phyloP scores from a whole-genome alignment of 92 coral and sea anemone genomes.

The Siderastrea siderea region DNA sequence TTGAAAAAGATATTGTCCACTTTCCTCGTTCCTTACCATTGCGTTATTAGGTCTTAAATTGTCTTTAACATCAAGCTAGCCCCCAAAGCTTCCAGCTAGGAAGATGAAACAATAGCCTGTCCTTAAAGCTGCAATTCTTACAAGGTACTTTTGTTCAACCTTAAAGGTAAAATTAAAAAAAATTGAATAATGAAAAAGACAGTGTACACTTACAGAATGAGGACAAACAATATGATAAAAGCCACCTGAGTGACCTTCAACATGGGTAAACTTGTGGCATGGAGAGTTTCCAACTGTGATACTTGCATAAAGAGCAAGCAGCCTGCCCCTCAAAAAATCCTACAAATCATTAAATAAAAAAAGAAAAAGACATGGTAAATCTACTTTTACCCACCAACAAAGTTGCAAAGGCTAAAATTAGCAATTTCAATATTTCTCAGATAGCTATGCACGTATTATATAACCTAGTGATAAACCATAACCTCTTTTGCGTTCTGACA shows the following conservation, averaged over 20 bases:
- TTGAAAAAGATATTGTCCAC: not conserved
- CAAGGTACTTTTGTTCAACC: not conserved
- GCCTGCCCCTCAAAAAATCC: conserved; percentile 4
- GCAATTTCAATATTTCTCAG: not conserved
- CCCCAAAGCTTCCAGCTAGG: not conserved
- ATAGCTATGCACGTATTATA: not conserved
- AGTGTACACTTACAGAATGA: conserved; percentile 4
- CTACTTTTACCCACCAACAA: not conserved
- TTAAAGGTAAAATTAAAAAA: not conserved
- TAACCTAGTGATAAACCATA: too few species aligned
- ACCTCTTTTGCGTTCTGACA: too few species aligned
- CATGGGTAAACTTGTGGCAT: conserved; percentile 9
- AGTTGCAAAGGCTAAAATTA: not conserved
- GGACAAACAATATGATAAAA: conserved; percentile 1
- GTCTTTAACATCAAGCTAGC: not conserved
- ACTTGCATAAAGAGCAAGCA: conserved; percentile 19
- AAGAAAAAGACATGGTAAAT: not conserved
- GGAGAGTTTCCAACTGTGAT: not conserved
- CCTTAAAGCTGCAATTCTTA: not conserved
- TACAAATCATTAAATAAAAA: not conserved
- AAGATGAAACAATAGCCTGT: not conserved
- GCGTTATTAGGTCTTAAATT: not conserved
- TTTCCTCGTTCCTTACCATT: not conserved
- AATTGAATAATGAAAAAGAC: not conserved
- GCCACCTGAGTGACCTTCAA: conserved; percentile 1